Evolutionary conservation across 2,797 vertebrate species (phyloP).

Genomic region (Mormyrops attenuatus): DNA sequence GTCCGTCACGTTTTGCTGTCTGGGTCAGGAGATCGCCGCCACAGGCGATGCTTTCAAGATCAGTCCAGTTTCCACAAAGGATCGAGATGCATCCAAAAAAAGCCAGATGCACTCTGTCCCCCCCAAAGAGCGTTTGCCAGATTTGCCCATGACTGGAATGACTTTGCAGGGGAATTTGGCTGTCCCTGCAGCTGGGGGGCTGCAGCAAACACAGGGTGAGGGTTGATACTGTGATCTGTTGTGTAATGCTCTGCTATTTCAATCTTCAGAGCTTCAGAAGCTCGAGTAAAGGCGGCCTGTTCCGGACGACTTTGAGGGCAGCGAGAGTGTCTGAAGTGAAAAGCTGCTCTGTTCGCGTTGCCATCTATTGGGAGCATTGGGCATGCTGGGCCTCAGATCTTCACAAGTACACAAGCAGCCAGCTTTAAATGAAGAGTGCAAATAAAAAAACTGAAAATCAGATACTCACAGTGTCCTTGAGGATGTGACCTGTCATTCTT

Average conservation of each 20-base stretch:
- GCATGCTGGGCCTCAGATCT: not conserved
- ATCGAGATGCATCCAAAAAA: slow-evolving; percentile 45
- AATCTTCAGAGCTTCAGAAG: not conserved
- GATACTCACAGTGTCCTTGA: not conserved
- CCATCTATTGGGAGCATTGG: not conserved
- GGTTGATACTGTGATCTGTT: not conserved
- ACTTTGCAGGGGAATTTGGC: slow-evolving; percentile 33
- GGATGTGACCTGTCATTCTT: not conserved
- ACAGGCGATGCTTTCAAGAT: slow-evolving; percentile 52
- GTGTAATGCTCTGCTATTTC: not conserved
- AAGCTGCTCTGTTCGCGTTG: not conserved
- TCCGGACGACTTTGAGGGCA: not conserved
- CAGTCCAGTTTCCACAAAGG: slow-evolving; percentile 49
- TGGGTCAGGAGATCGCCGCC: slow-evolving; percentile 46
- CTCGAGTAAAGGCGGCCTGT: not conserved
- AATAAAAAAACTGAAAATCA: not conserved
- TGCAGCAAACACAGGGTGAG: not conserved
- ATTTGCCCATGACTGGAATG: slow-evolving; percentile 42
- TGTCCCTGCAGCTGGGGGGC: slow-evolving; percentile 25
- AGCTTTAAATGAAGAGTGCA: not conserved
- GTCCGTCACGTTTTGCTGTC: slow-evolving; percentile 59
- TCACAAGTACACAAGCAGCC: not conserved
- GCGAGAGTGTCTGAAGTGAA: not conserved
- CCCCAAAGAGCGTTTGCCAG: not conserved
- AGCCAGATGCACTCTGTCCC: slow-evolving; percentile 48